Conservation (phyloP, 2,888 invertebrate genomes). For the Incurvaria masculella region DNA sequence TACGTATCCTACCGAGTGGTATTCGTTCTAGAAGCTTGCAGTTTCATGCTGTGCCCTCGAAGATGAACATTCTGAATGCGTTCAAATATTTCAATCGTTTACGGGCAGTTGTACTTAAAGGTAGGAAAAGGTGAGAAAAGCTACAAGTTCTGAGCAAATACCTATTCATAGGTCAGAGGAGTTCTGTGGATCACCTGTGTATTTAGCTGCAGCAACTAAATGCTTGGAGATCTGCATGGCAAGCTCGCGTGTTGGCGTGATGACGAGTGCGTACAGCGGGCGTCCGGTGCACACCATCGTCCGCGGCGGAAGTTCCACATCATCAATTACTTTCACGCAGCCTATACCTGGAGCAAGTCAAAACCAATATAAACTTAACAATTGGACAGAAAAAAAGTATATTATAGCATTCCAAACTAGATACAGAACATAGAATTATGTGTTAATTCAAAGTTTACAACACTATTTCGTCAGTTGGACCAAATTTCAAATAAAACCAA, state of each 20-base stretch:
- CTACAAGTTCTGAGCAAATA: no score
- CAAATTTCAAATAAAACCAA: no score
- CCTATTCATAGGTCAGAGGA: no score
- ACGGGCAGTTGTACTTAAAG: no score
- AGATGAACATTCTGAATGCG: no score
- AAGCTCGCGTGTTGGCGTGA: conserved; percentile 95
- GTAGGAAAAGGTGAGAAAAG: no score
- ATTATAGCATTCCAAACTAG: not conserved
- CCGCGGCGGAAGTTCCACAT: conserved; percentile 37
- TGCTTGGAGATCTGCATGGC: conserved; percentile 94
- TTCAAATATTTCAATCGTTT: no score
- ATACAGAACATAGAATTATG: not conserved
- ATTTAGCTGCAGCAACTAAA: conserved; percentile 72
- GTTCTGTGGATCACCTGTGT: conserved; percentile 73
- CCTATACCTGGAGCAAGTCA: conserved; percentile 44
- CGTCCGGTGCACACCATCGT: conserved; percentile 38
- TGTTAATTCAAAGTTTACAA: not conserved
- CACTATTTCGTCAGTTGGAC: no score
- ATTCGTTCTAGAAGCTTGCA: no score
- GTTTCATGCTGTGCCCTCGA: no score
- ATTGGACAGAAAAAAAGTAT: not conserved
- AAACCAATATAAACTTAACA: conserved; percentile 1
- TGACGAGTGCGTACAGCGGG: conserved; percentile 76
- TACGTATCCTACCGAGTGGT: no score
- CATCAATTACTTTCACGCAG: conserved; percentile 59